Evolutionary conservation across 2,113 vertebrate genomes (phyloP), one percentile per base, ranked within the genome.

Genomic region (Micronycteris hirsuta): DNA sequence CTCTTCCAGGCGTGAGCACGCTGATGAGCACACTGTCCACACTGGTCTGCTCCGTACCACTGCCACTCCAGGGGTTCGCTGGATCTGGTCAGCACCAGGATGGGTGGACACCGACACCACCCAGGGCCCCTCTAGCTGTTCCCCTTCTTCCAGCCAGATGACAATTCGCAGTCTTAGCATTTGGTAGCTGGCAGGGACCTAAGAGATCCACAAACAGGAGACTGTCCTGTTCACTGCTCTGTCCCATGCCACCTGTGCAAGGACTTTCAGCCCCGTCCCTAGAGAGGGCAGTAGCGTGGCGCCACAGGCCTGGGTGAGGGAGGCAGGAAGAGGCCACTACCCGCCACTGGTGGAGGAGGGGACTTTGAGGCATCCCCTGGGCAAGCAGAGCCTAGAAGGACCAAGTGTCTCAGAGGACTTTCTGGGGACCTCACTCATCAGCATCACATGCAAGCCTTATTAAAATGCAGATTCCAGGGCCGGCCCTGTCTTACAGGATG

Each of bases 221-320:
- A 14, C 5, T 73, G 73, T 41, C 10, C 24, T 0, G 0, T 47
- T 80, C 28, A 12, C 45, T 0, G 0, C 1, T 15, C 17, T 6
- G 10, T 1, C 33, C 16, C 38, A 54, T 26, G n/a, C n/a, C 56
- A 17, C 16, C 7, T 15, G 11, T 19, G 20, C 31, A 38, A 58
- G 61, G 8, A 81, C 36, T 49, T n/a, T 47, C 22, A 70, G 43
- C 31, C 58, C 56, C 80, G 33, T 28, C n/a, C 86, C 80, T 14
- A 20, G 54, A 61, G 14, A 10, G 54, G 70, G 58, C 7, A 68
- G 78, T 10, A 28, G n/a, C 13, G 2, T 38, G 45, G 52, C 47
- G 33, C 77, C 47, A 9, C 22, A 41, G 22, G 67, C 4, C 1
- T n/a, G 24, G 38, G 19, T 0, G 24, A 15, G 31, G 68, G 33